phyloP scores from a whole-genome alignment of 2,888 invertebrate genomes.

The Brachypalpus laphriformis region DNA sequence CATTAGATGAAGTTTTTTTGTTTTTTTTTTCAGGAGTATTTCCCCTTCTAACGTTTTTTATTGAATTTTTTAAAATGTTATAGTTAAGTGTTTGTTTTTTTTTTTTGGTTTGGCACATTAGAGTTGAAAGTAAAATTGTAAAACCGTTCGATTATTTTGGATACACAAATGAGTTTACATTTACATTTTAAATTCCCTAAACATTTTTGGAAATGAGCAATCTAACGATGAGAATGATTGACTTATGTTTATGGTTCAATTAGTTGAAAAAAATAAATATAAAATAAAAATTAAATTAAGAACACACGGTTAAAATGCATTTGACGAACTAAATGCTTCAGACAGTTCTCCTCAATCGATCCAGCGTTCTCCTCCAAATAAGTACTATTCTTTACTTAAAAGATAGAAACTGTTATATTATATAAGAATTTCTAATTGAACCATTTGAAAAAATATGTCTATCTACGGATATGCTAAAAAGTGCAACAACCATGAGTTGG shows the following conservation, averaged over 20 bases:
- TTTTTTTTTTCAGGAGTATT: slow-evolving; percentile 62
- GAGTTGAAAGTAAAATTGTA: slow-evolving; percentile 68
- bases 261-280: slow-evolving; percentile 3
- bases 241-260: slow-evolving; percentile 43
- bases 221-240: slow-evolving; percentile 39
- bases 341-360: background rate
- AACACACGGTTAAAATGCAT: background rate
- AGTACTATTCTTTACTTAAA: slow-evolving; percentile 38
- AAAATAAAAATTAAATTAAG: background rate
- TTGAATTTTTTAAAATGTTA: slow-evolving; percentile 46
- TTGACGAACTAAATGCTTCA: background rate
- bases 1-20: slow-evolving; percentile 64
- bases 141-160: slow-evolving; percentile 35
- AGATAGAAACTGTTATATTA: background rate
- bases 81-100: slow-evolving; percentile 33
- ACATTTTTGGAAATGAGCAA: slow-evolving; percentile 39
- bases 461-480: slow-evolving; percentile 65
- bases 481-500: slow-evolving; percentile 71
- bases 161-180: slow-evolving; percentile 51
- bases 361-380: slow-evolving; percentile 11
- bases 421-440: slow-evolving; percentile 21
- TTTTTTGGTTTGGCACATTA: slow-evolving; percentile 75
- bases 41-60: slow-evolving; percentile 48
- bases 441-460: slow-evolving; percentile 47
- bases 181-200: slow-evolving; percentile 51